Evolutionary conservation across 2,113 vertebrate species (phyloP).

Genomic region (Ursus arctos): DNA sequence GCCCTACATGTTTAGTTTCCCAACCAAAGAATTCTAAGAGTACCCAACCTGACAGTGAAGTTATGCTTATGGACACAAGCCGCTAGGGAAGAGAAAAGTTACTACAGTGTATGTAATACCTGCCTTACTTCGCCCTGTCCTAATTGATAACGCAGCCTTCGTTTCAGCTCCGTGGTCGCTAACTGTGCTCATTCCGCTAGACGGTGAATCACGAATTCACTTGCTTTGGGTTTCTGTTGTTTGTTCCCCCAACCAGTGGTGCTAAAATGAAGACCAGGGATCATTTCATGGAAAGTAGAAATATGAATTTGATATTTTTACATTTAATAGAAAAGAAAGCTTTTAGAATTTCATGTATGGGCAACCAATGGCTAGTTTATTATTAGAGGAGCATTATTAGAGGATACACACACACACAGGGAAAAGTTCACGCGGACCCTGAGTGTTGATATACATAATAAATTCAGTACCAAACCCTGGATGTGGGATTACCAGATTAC

Average conservation of each 20-base stretch:
- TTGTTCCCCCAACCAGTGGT: not conserved
- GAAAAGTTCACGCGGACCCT: not conserved
- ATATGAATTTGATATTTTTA: not conserved
- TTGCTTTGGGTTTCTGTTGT: not conserved
- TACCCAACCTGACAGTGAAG: not conserved
- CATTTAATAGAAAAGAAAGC: not conserved
- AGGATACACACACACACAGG: not conserved
- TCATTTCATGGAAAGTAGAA: not conserved
- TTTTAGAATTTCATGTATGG: not conserved
- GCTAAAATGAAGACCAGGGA: not conserved
- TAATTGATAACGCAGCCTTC: not conserved
- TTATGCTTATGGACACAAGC: not conserved
- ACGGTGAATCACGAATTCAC: not conserved
- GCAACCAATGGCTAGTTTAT: not conserved
- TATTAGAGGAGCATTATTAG: not conserved
- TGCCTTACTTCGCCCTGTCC: not conserved
- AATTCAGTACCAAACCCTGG: not conserved
- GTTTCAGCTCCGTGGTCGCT: not conserved
- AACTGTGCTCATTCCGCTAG: not conserved
- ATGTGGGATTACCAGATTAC: conserved; percentile 19
- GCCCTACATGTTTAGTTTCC: not conserved
- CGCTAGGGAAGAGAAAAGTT: not conserved
- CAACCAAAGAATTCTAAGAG: not conserved
- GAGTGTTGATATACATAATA: conserved; percentile 1
- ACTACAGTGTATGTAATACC: fast-evolving